Percentiles rank a stretch among this genome's conserved stretches.
phyloP scores from a whole-genome alignment of 1,140 invertebrate genomes.

The Conopomorpha cramerella region DNA sequence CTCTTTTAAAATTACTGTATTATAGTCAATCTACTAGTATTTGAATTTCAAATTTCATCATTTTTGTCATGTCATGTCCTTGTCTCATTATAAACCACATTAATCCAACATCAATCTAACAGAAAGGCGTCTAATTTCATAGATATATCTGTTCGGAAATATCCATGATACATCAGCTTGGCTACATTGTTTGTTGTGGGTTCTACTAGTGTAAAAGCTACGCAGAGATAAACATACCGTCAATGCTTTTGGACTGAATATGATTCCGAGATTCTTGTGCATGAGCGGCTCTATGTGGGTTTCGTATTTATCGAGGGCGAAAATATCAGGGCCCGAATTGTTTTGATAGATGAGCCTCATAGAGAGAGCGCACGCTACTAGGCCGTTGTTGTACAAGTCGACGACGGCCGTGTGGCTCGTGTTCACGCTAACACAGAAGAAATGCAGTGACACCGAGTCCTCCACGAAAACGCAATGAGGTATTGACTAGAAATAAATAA shows the following conservation, averaged over 20 bases:
- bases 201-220: too few relatives aligned
- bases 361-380: slow-evolving; percentile 32
- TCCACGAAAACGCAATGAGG: slow-evolving; percentile 45
- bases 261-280: slow-evolving; percentile 40
- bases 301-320: slow-evolving; percentile 40
- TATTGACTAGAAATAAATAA: slow-evolving; percentile 24
- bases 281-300: slow-evolving; percentile 41
- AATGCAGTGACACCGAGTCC: slow-evolving; percentile 42
- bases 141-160: too few relatives aligned
- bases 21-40: background rate
- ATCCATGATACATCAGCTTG: too few relatives aligned
- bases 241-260: slow-evolving; percentile 38
- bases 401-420: slow-evolving; percentile 24
- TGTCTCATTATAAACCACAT: too few relatives aligned
- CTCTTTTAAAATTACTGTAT: background rate
- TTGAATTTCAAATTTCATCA: too few relatives aligned
- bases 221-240: too few relatives aligned
- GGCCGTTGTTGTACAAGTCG: slow-evolving; percentile 45
- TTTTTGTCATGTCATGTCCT: too few relatives aligned
- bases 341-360: slow-evolving; percentile 38
- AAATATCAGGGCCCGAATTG: slow-evolving; percentile 26
- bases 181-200: too few relatives aligned
- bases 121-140: too few relatives aligned
- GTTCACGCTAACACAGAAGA: slow-evolving; percentile 37
- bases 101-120: too few relatives aligned